Evolutionary conservation across 2,888 invertebrate species (phyloP).

Genomic region (Dasypolia templi): DNA sequence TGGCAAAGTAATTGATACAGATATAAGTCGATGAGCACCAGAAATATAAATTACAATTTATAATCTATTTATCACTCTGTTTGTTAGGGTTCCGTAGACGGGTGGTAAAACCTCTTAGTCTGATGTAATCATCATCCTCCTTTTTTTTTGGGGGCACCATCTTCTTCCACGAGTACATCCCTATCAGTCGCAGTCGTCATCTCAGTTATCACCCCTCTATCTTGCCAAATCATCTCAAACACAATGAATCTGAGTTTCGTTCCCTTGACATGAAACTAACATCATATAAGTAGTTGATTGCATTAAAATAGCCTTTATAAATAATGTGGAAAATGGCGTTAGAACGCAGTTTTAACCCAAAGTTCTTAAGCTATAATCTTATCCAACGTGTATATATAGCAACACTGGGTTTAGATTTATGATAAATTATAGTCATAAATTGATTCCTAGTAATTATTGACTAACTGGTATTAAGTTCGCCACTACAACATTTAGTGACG

Average conservation of each 20-base stretch:
- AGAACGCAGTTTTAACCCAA: background rate
- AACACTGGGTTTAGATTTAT: background rate
- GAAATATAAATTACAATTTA: conserved; percentile 74
- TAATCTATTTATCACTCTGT: conserved; percentile 76
- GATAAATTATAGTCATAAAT: conserved; percentile 15
- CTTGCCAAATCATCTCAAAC: background rate
- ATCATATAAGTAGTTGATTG: background rate
- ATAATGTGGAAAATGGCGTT: background rate
- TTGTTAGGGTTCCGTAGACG: conserved; percentile 46
- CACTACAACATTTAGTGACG: conserved; percentile 34
- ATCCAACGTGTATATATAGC: background rate
- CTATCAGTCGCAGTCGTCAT: too few relatives aligned
- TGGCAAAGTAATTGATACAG: conserved; percentile 71
- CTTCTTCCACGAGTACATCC: background rate
- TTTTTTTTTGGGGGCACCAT: background rate
- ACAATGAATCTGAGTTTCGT: conserved; percentile 1
- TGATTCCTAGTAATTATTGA: conserved; percentile 25
- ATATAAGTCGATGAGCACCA: conserved; percentile 53
- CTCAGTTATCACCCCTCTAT: background rate
- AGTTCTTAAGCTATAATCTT: background rate
- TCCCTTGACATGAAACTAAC: background rate
- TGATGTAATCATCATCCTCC: background rate
- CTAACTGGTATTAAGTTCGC: conserved; percentile 14
- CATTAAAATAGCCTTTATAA: background rate
- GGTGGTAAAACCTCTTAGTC: background rate